Conservation (phyloP, 2,888 invertebrate species). For the Hedya salicella region DNA sequence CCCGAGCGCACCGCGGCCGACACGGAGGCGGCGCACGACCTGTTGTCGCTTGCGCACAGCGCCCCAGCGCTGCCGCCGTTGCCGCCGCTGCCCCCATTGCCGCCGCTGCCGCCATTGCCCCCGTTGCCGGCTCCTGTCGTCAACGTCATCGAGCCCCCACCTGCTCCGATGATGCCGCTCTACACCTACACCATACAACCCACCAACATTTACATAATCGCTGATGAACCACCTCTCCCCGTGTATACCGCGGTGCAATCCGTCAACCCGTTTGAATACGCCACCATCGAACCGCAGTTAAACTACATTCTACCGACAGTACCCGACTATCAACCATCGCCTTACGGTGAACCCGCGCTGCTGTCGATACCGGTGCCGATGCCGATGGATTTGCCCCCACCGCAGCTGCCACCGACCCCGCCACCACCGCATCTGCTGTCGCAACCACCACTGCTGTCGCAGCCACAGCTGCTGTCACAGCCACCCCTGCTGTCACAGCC, state of each 20-base stretch:
- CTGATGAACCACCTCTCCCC: constrained; percentile 66
- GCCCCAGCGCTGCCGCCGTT: constrained; percentile 90
- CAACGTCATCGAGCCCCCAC: constrained; percentile 47
- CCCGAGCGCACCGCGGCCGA: constrained; percentile 90
- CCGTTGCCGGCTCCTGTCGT: constrained; percentile 87
- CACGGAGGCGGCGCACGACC: constrained; percentile 94
- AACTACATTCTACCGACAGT: constrained; percentile 54
- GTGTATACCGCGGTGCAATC: constrained; percentile 65
- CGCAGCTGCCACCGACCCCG: constrained; percentile 37
- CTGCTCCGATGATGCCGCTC: constrained; percentile 70
- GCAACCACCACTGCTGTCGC: too few species aligned
- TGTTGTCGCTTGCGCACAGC: constrained; percentile 90
- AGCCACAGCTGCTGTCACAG: too few species aligned
- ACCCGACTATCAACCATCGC: constrained; percentile 57
- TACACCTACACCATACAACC: constrained; percentile 89
- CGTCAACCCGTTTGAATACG: constrained; percentile 61
- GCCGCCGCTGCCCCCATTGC: constrained; percentile 90
- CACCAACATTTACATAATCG: constrained; percentile 68
- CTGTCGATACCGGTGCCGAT: constrained; percentile 27
- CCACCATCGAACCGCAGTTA: constrained; percentile 60
- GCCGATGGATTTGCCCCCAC: constrained; percentile 43
- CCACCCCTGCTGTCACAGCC: too few species aligned
- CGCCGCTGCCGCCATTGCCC: constrained; percentile 88
- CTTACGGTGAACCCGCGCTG: constrained; percentile 43
- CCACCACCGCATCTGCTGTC: too few species aligned